A percentile compares a stretch with the other conserved stretches of the same genome.
phyloP scores from a whole-genome alignment of 2,888 invertebrate species.

The Corbicula japonica region DNA sequence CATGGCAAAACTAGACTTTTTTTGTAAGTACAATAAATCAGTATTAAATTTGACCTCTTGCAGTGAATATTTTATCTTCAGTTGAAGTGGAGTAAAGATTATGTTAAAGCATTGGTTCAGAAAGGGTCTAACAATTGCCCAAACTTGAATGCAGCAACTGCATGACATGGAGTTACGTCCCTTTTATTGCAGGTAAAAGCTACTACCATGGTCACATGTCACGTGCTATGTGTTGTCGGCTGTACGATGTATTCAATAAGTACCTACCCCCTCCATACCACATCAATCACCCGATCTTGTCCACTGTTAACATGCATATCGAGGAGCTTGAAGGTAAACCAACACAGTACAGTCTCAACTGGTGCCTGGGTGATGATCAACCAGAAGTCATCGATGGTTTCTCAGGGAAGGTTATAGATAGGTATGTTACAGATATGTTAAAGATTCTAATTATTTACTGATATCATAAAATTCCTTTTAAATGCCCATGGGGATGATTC shows the following conservation, averaged over 20 bases:
- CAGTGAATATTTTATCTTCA: no score
- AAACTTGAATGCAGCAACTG: no score
- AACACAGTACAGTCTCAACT: conserved; percentile 77
- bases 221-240: conserved; percentile 82
- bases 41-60: no score
- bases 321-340: conserved; percentile 56
- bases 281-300: conserved; percentile 77
- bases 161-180: no score
- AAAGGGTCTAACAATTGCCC: no score
- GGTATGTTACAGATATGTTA: conserved; percentile 64
- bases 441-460: no score
- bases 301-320: conserved; percentile 65
- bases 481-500: no score
- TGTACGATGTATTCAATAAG: conserved; percentile 74
- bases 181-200: conserved; percentile 67
- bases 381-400: conserved; percentile 77
- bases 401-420: conserved; percentile 73
- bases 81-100: no score
- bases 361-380: conserved; percentile 77
- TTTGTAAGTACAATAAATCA: no score
- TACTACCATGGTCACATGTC: conserved; percentile 83
- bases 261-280: conserved; percentile 73
- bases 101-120: no score
- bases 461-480: no score
- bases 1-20: no score